Percentiles rank a stretch among this genome's conserved stretches.
Evolutionary conservation across 2,888 invertebrate species (phyloP).

Genomic region (Lasioglossum vierecki): DNA sequence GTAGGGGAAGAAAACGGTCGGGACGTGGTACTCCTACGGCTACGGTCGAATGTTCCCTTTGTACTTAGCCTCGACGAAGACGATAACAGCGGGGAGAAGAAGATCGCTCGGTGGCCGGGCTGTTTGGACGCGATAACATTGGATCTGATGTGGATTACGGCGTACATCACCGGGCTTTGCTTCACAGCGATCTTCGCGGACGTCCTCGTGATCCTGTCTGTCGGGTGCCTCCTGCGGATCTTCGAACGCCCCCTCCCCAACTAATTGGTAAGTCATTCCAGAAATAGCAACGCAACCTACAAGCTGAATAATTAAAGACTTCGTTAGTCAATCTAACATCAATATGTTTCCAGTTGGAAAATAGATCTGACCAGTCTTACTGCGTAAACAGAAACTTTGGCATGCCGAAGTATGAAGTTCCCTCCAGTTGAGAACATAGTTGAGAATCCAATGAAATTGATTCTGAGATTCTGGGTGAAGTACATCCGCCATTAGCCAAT

Average conservation of each 20-base stretch:
- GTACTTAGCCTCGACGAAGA: constrained; percentile 42
- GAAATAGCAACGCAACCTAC: background rate
- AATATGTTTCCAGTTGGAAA: background rate
- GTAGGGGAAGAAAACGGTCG: constrained; percentile 16
- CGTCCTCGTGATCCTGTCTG: constrained; percentile 62
- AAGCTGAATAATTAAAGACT: background rate
- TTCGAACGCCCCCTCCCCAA: background rate
- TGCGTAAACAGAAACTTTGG: background rate
- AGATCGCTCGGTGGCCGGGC: constrained; percentile 41
- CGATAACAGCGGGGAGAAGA: constrained; percentile 30
- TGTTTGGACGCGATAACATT: constrained; percentile 68
- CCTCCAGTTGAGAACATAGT: background rate
- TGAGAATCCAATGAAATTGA: background rate
- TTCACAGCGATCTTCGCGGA: constrained; percentile 65
- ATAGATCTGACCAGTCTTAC: background rate
- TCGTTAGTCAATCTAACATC: background rate
- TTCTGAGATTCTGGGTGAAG: background rate
- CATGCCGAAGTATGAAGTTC: background rate
- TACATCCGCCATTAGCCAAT: background rate
- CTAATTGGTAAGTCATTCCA: background rate
- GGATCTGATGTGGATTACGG: constrained; percentile 68
- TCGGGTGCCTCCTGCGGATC: constrained; percentile 43
- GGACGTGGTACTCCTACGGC: background rate
- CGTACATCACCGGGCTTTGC: constrained; percentile 65
- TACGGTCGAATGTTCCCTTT: constrained; percentile 49